Percentiles rank a stretch among this genome's conserved stretches.
Evolutionary conservation across 2,113 vertebrate genomes (phyloP).

Genomic region (Caloenas nicobarica): DNA sequence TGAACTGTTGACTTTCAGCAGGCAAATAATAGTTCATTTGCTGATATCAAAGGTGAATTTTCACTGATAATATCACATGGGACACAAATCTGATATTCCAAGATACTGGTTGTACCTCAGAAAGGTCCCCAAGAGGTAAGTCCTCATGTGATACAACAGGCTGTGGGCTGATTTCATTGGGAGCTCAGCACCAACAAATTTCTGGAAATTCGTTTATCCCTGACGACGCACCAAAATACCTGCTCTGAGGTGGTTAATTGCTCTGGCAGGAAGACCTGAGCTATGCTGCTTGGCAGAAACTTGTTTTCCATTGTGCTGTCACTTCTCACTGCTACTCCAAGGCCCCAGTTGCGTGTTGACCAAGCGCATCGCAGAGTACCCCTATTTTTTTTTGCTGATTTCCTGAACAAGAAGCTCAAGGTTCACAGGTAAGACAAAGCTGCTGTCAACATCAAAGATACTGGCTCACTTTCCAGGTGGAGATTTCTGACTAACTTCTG

Average conservation of each 20-base stretch:
- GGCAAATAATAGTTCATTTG: neutral
- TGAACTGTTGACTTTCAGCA: conserved; percentile 15
- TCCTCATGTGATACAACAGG: neutral
- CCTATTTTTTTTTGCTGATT: neutral
- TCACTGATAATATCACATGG: neutral
- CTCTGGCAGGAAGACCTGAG: neutral
- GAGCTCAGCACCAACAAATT: neutral
- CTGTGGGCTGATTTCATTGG: neutral
- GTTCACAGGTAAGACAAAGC: neutral
- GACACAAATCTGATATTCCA: neutral
- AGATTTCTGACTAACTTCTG: neutral
- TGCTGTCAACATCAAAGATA: neutral
- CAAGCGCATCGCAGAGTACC: neutral
- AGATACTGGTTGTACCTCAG: no score
- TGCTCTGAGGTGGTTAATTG: neutral
- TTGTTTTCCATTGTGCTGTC: neutral
- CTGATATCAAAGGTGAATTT: conserved; percentile 16
- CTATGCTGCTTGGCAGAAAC: neutral
- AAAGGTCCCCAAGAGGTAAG: neutral
- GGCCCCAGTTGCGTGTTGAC: rapidly evolving
- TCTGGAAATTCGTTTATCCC: neutral
- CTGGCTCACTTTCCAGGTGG: neutral
- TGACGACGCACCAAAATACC: neutral
- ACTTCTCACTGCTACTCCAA: neutral
- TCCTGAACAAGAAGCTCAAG: neutral